Base-by-base conservation (phyloP, 2,797 vertebrate species). In the Anguilla anguilla region DNA sequence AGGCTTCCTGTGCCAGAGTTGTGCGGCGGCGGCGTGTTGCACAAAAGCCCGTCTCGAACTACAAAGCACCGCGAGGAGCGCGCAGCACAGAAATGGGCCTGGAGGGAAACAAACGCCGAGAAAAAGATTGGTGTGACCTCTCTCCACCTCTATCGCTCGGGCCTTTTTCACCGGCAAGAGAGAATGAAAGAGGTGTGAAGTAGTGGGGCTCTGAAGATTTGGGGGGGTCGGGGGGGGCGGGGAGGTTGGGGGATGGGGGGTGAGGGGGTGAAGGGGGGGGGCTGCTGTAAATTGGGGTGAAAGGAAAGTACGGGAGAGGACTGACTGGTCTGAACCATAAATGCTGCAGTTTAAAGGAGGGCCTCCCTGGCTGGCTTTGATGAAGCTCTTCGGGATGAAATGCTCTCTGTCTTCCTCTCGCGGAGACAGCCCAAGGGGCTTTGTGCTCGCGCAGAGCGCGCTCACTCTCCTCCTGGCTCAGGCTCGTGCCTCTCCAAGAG, bases 1-100 rank as follows among this genome's bases (percentile, higher is more conserved):
- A 85, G 81, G 49, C 84, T 86, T 88, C 86, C 82, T 89, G 86
- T 81, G 88, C 28, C 53, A 28, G 17, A 53, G n/a, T 25, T 28
- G 6, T n/a, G 43, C 43, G 0, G 43, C 69, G 46, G 2, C n/a
- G n/a, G 46, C 25, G 6, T 85, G 84, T 25, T 69, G 19, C 25
- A 55, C 53, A 19, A 72, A 87, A 64, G 25, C 57, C 86, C 22
- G 49, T 61, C 7, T 11, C 53, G 1, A 28, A 55, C 6, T 13
- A 61, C 69, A 53, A 9, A 43, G 64, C 53, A n/a, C 43, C 3
- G 46, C 9, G 22, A 28, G 64, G 25, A 46, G 10, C 35, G 28
- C 64, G 9, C 39, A 11, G 43, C 9, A 61, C 13, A 83, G 57
- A 39, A 28, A 31, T 35, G 49, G 39, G 31, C 46, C 79, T 64